Base-by-base conservation (phyloP, 2,888 invertebrate genomes). In the Serrognathus titanus region DNA sequence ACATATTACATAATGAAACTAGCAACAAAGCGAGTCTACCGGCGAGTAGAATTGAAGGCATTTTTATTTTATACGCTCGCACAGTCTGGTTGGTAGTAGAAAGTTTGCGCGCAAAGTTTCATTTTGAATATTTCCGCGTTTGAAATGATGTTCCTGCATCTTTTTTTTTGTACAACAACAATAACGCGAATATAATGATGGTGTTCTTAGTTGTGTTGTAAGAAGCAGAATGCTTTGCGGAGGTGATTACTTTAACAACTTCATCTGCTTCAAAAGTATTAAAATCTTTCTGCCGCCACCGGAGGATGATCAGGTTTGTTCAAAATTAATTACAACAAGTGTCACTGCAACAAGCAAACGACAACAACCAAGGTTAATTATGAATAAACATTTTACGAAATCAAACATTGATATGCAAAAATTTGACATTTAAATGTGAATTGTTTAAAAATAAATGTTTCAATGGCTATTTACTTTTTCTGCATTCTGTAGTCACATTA, bases 231-330 rank as follows among this genome's bases (percentile, higher is more conserved):
- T 56, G 56, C 47, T 58, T 45, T 60, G 60, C 16, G 57, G 57
- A 37, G 55, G 59, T 46, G 60, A 62, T 43, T 63, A 63, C 41
- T 60, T 64, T 38, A 59, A 57, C 24, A 59, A 59, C 41, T 59
- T 60, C 48, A 51, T 64, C 36, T 61, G 63, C 53, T 50, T 64
- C 16, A 58, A 53, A 35, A 60, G 55, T 39, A 61, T 64, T 13
- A 64, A 61, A 50, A 63, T 63, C 12, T 60, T 60, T 11, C 49
- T 63, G 12, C 62, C 62, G 6, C 51, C 62, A 5, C 51, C 40
- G 10, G 12, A n/a, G 5, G 24, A 31, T 31, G 24, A 31, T 31
- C 24, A 31, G 24, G 24, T 31, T 31, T 31, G 24, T 31, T 31
- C 4, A 31, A 31, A 31, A 31, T 31, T 31, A 31, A 31, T 31